Conservation (phyloP, 2,797 vertebrate species). For the Poeciliopsis paucimaculata region DNA sequence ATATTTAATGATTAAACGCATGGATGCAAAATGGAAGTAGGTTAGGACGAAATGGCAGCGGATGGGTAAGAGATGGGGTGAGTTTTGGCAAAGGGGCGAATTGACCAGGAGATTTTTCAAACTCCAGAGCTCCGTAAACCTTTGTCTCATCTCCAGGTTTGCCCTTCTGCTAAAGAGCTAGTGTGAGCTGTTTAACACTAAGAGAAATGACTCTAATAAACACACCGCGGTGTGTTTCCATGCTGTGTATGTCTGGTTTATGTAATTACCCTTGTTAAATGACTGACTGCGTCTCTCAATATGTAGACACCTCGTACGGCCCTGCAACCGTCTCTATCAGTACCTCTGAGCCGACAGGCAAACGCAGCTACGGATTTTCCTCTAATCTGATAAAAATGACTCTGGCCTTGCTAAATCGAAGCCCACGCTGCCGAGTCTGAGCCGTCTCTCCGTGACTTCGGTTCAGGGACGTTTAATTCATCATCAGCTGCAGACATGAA, state of each 20-base stretch:
- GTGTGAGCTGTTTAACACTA: conserved; percentile 26
- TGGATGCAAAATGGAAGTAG: neutral
- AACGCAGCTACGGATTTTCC: conserved; percentile 40
- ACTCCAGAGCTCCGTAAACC: conserved; percentile 47
- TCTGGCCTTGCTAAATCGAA: conserved; percentile 47
- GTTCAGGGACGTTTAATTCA: conserved; percentile 71
- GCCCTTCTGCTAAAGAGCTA: conserved; percentile 45
- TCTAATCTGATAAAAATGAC: conserved; percentile 39
- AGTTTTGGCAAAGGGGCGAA: neutral
- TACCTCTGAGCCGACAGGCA: conserved; percentile 31
- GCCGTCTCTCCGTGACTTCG: conserved; percentile 50
- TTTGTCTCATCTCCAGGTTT: conserved; percentile 51
- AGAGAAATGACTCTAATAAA: neutral
- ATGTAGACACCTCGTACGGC: too few species aligned
- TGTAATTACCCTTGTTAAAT: conserved; percentile 27
- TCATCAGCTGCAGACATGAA: conserved; percentile 47
- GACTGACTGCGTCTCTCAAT: conserved; percentile 15
- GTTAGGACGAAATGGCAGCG: neutral
- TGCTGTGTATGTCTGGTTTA: conserved; percentile 53
- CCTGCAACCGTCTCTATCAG: conserved; percentile 2
- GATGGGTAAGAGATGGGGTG: neutral
- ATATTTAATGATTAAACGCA: neutral
- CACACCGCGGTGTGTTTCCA: conserved; percentile 51
- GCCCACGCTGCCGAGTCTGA: conserved; percentile 49
- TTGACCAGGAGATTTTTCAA: neutral